Evolutionary conservation across 2,113 vertebrate genomes (phyloP).

Genomic region (Leucopternis melanops): DNA sequence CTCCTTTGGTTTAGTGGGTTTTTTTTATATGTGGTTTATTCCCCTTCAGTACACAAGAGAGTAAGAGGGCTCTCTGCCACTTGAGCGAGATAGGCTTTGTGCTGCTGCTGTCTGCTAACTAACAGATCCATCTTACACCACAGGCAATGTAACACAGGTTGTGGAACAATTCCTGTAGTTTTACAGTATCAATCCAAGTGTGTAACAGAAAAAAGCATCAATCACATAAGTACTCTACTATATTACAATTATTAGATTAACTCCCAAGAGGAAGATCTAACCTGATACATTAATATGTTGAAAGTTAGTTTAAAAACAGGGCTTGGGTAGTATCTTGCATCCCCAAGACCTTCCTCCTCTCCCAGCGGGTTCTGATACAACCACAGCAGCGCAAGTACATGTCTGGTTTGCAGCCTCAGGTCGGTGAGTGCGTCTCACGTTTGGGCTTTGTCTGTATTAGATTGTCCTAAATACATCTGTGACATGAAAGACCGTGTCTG

Average conservation of each 20-base stretch:
- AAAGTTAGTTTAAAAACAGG: neutral
- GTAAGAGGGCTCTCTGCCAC: neutral
- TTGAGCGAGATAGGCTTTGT: neutral
- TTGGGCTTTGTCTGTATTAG: neutral
- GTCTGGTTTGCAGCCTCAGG: neutral
- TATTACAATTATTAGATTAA: neutral
- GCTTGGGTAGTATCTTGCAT: neutral
- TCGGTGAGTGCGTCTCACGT: neutral
- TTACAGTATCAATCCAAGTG: neutral
- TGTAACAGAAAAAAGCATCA: neutral
- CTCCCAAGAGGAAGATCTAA: neutral
- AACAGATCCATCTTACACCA: neutral
- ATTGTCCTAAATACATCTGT: neutral
- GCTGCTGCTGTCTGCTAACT: neutral
- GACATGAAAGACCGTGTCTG: slow-evolving; percentile 3
- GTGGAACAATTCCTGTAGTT: neutral
- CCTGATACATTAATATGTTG: neutral
- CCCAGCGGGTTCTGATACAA: neutral
- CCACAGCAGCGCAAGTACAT: neutral
- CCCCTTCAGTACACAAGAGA: neutral
- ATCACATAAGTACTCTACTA: neutral
- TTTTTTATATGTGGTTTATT: neutral
- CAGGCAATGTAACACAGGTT: neutral
- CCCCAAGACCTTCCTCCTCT: neutral
- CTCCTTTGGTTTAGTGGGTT: neutral